Conservation (phyloP, 2,888 invertebrate genomes). For the Isotomurus palustris region DNA sequence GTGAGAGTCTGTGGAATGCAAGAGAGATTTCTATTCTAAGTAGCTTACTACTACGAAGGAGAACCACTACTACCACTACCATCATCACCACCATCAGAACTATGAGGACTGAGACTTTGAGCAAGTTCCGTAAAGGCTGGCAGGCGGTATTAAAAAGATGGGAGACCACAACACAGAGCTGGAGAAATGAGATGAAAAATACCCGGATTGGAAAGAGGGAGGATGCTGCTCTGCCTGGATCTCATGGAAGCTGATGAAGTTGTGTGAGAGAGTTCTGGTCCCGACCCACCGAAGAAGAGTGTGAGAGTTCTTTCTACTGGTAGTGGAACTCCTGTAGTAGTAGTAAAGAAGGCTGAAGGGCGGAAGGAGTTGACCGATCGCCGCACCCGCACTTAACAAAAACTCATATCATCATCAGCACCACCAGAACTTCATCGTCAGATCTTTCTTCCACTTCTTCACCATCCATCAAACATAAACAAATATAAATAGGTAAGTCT, state of each 20-base stretch:
- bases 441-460: no score
- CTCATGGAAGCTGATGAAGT: slow-evolving; percentile 12
- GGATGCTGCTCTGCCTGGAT: slow-evolving; percentile 4
- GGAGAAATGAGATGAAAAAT: slow-evolving; percentile 10
- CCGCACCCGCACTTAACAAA: slow-evolving; percentile 44
- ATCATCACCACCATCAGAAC: no score
- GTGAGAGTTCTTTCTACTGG: slow-evolving; percentile 13
- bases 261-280: neutral
- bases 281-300: neutral
- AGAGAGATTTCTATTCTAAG: no score
- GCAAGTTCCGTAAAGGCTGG: no score
- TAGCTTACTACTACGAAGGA: no score
- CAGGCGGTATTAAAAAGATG: no score
- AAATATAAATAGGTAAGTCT: slow-evolving; percentile 14
- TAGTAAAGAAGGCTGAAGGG: slow-evolving; percentile 37
- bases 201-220: slow-evolving; percentile 9
- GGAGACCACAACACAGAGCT: no score
- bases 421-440: slow-evolving; percentile 12
- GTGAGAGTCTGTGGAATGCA: no score
- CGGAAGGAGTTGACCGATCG: slow-evolving; percentile 42
- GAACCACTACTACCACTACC: no score
- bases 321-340: slow-evolving; percentile 21
- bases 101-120: no score
- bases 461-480: slow-evolving; percentile 18
- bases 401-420: slow-evolving; percentile 35